A percentile compares a stretch with the other conserved stretches of the same genome.
Conservation (phyloP, 2,888 invertebrate species). For the Acrocyrtus sp. region DNA sequence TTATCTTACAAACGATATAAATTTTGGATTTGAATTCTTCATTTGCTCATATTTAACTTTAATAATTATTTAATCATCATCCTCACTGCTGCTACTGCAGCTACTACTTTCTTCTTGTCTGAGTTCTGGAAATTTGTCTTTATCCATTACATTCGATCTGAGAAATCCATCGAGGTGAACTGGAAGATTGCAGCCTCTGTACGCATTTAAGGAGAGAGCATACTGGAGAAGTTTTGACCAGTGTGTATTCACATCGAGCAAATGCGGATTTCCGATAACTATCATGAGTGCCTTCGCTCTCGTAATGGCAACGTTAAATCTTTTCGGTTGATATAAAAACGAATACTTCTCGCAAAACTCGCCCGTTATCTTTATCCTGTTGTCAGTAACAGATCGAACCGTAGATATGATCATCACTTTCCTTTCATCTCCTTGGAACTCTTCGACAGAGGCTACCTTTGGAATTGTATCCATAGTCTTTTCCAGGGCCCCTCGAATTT, state of each 20-base stretch:
- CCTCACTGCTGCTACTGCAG: no score
- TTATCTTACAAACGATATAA: no score
- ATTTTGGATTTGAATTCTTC: no score
- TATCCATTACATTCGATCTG: no score
- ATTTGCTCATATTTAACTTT: no score
- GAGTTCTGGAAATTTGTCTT: no score
- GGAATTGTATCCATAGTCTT: slow-evolving; percentile 68
- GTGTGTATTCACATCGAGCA: slow-evolving; percentile 74
- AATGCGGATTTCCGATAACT: slow-evolving; percentile 84
- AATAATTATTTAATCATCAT: no score
- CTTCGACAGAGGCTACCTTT: slow-evolving; percentile 84
- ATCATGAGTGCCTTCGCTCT: slow-evolving; percentile 83
- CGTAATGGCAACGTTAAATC: slow-evolving; percentile 90
- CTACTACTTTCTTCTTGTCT: no score
- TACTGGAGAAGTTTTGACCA: slow-evolving; percentile 76
- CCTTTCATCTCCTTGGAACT: slow-evolving; percentile 78
- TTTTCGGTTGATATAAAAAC: slow-evolving; percentile 78
- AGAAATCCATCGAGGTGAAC: slow-evolving; percentile 7
- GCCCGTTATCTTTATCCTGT: no score
- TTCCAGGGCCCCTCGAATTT: slow-evolving; percentile 72
- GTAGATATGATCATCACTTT: slow-evolving; percentile 80
- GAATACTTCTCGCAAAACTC: slow-evolving; percentile 73
- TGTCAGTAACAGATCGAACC: slow-evolving; percentile 68
- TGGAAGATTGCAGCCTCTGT: slow-evolving; percentile 77
- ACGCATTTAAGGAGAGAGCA: slow-evolving; percentile 74